Base-by-base conservation (phyloP, 1,140 invertebrate genomes). In the Pachyrhynchus sulphureomaculatus region DNA sequence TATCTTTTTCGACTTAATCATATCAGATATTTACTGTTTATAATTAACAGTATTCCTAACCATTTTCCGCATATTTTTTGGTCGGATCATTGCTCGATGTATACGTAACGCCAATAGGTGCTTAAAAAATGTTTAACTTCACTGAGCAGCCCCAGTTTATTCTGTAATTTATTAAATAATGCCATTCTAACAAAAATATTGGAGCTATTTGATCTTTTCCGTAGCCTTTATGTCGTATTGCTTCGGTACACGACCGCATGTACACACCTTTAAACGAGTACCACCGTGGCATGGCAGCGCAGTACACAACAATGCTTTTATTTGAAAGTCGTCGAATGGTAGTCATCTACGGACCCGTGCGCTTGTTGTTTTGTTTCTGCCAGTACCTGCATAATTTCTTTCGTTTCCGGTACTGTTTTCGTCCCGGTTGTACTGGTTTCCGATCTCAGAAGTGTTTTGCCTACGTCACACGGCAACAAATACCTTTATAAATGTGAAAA, bases 261-360 rank as follows among this genome's bases (percentile, higher is more conserved):
- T 47, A 47, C 44, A 47, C 24, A 24, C 23, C 21, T 47, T 13
- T 24, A 18, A 48, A 45, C 53, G 53, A 29, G 53, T 56, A 56
- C 53, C 53, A 56, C 53, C 53, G 39, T 56, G 41, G 24, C 26
- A 56, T 45, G 39, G 42, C 44, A 39, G 39, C 53, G 53, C 53
- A 56, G 23, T 37, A 56, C 53, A 56, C 42, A 29, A 29, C 26
- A 56, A 56, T 45, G 29, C 39, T 56, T 56, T 56, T 56, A 56
- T 45, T 56, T 41, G 53, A 56, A 56, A 56, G 41, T 56, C 37
- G n/a, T 54, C 39, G 15, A 56, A 44, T 56, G 53, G 23, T 56
- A 56, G 53, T 56, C 13, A 23, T 45, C 41, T n/a, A 41, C 32
- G 39, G 41, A 45, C 29, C 44, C 53, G 51, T 36, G 39, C 13